Base-by-base conservation (phyloP, 2,113 vertebrate species). In the Elephas maximus region DNA sequence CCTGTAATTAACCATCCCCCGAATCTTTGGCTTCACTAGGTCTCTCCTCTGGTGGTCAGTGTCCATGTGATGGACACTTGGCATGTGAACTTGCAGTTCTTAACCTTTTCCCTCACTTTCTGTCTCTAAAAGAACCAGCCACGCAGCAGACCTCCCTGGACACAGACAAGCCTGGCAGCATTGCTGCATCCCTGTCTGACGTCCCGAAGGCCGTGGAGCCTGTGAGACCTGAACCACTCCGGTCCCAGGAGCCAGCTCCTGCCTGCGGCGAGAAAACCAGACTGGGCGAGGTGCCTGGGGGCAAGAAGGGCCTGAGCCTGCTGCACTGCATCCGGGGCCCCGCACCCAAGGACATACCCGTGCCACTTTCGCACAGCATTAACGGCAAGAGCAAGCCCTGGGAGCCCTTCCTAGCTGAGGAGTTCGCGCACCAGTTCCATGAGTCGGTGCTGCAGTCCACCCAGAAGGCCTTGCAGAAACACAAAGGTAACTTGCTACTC, bases 401-500 rank as follows among this genome's bases (percentile, higher is more conserved):
- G 99, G 99, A 99, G 62, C 99, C 99, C 87, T 99, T 99, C 98
- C 98, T 99, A 6, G 99, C 99, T 0, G 99, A 99, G 97, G 99
- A 99, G 97, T 99, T 99, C 5, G 99, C 99, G n/a, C 99, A 99
- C 92, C 99, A 99, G 98, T 99, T 99, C 98, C 99, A 99, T 0
- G 99, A 99, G 97, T 99, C 99, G 0, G 99, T 99, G 97, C 99
- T 99, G 96, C 99, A 99, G 99, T 99, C 99, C 96, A 99, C 99
- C 0, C 99, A 99, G 99, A 99, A 99, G 97, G 99, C 99, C 3
- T 97, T 99, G 98, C 99, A 99, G 99, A 99, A 99, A 98, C 99
- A 99, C 97, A 99, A 99, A 99, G 99, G 99, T 99, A 97, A 90
- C 0, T 4, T 57, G 11, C 12, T 57, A 14, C 53, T 57, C 53